These are phyloP conservation scores for Deilephila elpenor DNA, from an alignment of 2,888 invertebrate species.

Conservation along the genomic window DNA sequence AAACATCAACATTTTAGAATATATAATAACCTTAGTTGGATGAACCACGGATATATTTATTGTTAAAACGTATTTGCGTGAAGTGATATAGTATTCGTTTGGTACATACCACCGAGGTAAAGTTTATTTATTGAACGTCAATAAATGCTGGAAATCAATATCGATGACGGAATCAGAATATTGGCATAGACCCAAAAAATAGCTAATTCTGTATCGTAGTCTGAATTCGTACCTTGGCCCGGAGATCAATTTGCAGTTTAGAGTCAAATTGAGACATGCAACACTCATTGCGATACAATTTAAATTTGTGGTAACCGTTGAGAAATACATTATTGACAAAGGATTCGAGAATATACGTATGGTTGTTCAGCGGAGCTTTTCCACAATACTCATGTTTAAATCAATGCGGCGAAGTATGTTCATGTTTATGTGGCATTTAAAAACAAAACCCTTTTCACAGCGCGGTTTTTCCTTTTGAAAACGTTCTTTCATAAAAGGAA, in stretches of 20 bases:
- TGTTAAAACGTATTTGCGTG: conserved; percentile 26
- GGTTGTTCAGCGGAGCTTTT: neutral
- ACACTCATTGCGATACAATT: neutral
- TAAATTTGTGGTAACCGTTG: neutral
- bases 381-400: neutral
- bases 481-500: conserved; percentile 35
- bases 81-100: conserved; percentile 25
- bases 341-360: neutral
- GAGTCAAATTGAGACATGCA: neutral
- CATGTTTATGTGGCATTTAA: conserved; percentile 14
- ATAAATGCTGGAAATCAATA: conserved; percentile 48
- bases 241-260: conserved; percentile 17
- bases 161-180: conserved; percentile 47
- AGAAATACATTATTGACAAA: neutral
- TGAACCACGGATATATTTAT: conserved; percentile 25
- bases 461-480: conserved; percentile 6
- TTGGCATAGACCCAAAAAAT: conserved; percentile 52
- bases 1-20: neutral
- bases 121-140: conserved; percentile 39
- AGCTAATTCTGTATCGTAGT: conserved; percentile 48
- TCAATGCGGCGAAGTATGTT: neutral
- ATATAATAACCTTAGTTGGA: neutral
- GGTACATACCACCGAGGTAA: conserved; percentile 30
- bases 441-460: neutral
- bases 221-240: conserved; percentile 25